phyloP scores from a whole-genome alignment of 2,888 invertebrate species.

The Stenurella melanura region DNA sequence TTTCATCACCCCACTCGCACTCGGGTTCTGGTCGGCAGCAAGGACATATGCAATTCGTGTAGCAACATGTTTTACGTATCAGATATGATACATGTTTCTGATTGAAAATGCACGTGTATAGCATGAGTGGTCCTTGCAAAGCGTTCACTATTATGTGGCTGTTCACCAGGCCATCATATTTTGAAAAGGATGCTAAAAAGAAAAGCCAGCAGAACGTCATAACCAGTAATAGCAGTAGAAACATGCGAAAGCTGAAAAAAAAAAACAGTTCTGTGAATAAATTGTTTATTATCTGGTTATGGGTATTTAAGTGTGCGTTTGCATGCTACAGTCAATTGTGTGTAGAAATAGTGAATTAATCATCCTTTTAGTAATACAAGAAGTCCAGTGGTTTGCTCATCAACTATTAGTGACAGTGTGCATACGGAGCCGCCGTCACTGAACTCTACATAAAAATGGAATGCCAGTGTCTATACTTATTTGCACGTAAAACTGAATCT shows the following conservation, averaged over 20 bases:
- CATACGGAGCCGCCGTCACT: too few relatives aligned
- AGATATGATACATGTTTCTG: constrained; percentile 88
- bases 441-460: too few relatives aligned
- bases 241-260: constrained; percentile 85
- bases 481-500: too few relatives aligned
- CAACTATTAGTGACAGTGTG: too few relatives aligned
- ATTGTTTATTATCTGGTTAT: background rate
- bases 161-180: constrained; percentile 83
- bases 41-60: constrained; percentile 75
- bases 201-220: constrained; percentile 88
- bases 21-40: constrained; percentile 79
- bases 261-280: constrained; percentile 60
- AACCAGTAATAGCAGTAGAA: constrained; percentile 82
- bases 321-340: too few relatives aligned
- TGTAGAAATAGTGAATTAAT: too few relatives aligned
- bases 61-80: constrained; percentile 87
- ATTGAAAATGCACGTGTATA: constrained; percentile 86
- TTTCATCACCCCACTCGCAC: constrained; percentile 91
- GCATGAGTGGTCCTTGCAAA: constrained; percentile 83
- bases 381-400: too few relatives aligned
- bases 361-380: too few relatives aligned
- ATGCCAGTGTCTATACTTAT: too few relatives aligned
- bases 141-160: constrained; percentile 85
- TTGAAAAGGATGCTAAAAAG: constrained; percentile 84
- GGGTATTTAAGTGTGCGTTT: background rate